These are phyloP conservation scores for Phalanger gymnotis DNA, from an alignment of 2,797 vertebrate genomes.

Conservation along the genomic window DNA sequence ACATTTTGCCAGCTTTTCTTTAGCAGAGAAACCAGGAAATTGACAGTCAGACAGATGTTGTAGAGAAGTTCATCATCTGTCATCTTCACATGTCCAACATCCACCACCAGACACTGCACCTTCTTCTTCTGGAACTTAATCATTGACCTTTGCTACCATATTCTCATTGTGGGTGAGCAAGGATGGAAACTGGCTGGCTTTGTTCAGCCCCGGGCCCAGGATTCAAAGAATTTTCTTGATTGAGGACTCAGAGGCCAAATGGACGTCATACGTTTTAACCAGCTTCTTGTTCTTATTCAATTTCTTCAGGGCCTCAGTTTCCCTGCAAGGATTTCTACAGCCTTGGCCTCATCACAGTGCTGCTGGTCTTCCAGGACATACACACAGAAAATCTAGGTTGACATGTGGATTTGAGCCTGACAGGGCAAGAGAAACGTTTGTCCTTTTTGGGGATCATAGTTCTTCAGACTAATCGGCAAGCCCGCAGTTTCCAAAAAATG, in stretches of 20 bases:
- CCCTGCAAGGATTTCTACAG: slow-evolving; percentile 92
- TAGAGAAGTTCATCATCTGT: slow-evolving; percentile 94
- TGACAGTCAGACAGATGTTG: slow-evolving; percentile 94
- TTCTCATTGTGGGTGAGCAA: slow-evolving; percentile 96
- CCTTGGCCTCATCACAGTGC: slow-evolving; percentile 94
- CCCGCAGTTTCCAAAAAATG: slow-evolving; percentile 95
- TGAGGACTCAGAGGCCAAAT: slow-evolving; percentile 95
- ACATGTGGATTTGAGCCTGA: slow-evolving; percentile 91
- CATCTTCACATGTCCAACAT: slow-evolving; percentile 94
- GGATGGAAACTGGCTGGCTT: slow-evolving; percentile 93
- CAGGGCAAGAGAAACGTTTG: slow-evolving; percentile 89
- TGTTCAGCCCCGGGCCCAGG: slow-evolving; percentile 92
- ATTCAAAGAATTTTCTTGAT: slow-evolving; percentile 97
- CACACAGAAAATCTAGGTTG: slow-evolving; percentile 92
- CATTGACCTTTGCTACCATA: slow-evolving; percentile 92
- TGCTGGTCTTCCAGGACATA: slow-evolving; percentile 94
- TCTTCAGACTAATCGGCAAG: slow-evolving; percentile 96
- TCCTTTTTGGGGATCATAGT: slow-evolving; percentile 83
- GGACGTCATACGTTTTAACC: slow-evolving; percentile 95
- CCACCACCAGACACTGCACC: slow-evolving; percentile 95
- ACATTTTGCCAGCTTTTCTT: slow-evolving; percentile 99
- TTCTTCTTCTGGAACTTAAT: slow-evolving; percentile 98
- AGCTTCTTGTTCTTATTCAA: slow-evolving; percentile 97
- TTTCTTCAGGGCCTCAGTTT: slow-evolving; percentile 94
- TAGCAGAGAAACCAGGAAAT: slow-evolving; percentile 95